Base-by-base conservation (phyloP, 1,140 invertebrate species). In the Chironomus striatipennis region DNA sequence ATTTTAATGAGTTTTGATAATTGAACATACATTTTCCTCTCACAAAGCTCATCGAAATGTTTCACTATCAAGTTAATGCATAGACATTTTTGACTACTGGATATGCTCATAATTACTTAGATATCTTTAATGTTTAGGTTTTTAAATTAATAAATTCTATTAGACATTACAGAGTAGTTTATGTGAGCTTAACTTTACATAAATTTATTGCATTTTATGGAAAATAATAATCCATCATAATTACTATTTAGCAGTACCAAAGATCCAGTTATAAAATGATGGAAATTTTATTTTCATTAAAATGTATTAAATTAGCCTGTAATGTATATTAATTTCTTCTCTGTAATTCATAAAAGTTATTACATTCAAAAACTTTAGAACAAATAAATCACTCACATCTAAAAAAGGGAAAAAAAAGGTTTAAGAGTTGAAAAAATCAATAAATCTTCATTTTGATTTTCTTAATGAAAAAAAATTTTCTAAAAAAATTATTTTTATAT, bases 61-160 rank as follows among this genome's bases (percentile, higher is more conserved):
- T 70, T 20, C 17, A 70, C 17, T 70, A 8, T 20, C 18, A 17
- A 17, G 15, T 70, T 18, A 21, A 70, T 70, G 65, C 5, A 34
- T 34, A 34, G 24, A 34, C 24, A 34, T 34, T 34, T 34, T 34
- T 34, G 24, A 34, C 24, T 34, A 34, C 24, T 34, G 24, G 24
- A 34, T 34, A 34, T 34, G 65, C 20, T 70, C 65, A 18, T 70
- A 70, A 70, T 70, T 70, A 70, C 9, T 70, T 70, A 20, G 18
- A 21, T 21, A 70, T 70, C 18, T 20, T 70, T 20, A 70, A 70
- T 70, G 65, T 70, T 70, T 70, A 21, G 9, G 65, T 70, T 70
- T 70, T 70, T 70, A 70, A 70, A 70, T 70, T 20, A 70, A 70
- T 70, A 70, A 70, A 70, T 70, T 70, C 18, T 57, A 20, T 18